Evolutionary conservation across 2,797 vertebrate species (phyloP).

Genomic region (Varecia variegata): DNA sequence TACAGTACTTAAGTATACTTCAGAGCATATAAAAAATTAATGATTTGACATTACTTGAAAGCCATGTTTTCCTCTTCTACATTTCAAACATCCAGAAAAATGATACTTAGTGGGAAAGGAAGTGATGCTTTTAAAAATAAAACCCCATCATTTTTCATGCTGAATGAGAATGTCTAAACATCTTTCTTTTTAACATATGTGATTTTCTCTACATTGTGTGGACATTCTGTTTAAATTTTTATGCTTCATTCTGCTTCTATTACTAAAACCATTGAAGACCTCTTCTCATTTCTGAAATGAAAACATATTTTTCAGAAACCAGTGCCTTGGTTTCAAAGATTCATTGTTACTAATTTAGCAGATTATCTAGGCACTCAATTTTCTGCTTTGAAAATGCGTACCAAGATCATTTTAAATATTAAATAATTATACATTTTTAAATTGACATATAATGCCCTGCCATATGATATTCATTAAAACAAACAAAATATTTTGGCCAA

Average conservation of each 20-base stretch:
- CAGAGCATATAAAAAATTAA: not conserved
- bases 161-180: not conserved
- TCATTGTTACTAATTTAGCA: not conserved
- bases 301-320: not conserved
- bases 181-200: not conserved
- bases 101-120: not conserved
- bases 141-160: not conserved
- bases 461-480: not conserved
- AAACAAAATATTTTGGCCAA: not conserved
- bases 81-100: not conserved
- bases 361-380: not conserved
- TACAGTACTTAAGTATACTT: not conserved
- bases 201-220: not conserved
- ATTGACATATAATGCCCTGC: not conserved
- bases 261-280: constrained; percentile 15
- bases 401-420: not conserved
- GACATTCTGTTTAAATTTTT: not conserved
- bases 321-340: not conserved
- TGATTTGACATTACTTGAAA: not conserved
- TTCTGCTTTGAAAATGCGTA: not conserved
- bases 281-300: not conserved
- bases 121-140: not conserved
- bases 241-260: not conserved
- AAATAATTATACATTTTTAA: not conserved
- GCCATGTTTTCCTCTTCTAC: not conserved